Evolutionary conservation across 1,140 invertebrate species (phyloP).

Genomic region (Steinernema feltiae): DNA sequence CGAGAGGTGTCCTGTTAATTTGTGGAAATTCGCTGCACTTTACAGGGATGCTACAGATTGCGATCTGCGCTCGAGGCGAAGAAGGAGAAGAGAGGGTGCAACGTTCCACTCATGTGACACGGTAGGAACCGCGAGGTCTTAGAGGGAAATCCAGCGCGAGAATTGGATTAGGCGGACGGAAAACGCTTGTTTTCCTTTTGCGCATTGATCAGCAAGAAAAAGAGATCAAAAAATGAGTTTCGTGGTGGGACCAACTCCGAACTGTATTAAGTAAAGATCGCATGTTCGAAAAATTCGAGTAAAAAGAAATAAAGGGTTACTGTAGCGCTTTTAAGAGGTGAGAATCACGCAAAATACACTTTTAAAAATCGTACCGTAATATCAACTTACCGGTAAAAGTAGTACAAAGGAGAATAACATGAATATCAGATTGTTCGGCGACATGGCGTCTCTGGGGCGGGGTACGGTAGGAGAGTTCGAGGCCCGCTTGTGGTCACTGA

Average conservation of each 20-base stretch:
- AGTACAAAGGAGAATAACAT: not conserved
- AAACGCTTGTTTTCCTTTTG: too few relatives aligned
- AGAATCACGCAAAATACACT: not conserved
- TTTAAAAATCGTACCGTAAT: not conserved
- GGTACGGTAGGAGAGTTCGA: not conserved
- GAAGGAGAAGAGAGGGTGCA: too few relatives aligned
- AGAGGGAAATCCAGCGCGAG: not conserved
- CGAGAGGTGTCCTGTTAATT: not conserved
- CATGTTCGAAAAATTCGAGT: too few relatives aligned
- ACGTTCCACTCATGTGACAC: too few relatives aligned
- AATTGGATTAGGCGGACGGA: too few relatives aligned
- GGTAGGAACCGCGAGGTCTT: too few relatives aligned
- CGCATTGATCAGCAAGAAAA: not conserved
- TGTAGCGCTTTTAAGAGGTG: not conserved
- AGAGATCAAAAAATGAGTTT: not conserved
- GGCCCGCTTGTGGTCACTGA: too few relatives aligned
- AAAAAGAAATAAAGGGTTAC: not conserved
- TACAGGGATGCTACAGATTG: not conserved
- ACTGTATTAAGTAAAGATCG: too few relatives aligned
- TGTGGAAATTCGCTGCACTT: not conserved
- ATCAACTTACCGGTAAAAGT: not conserved
- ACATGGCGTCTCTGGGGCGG: not conserved
- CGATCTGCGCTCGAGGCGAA: not conserved
- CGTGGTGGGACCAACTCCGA: too few relatives aligned
- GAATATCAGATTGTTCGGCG: not conserved